These are phyloP conservation scores for Ceratitis capitata DNA, from an alignment of 1,140 invertebrate genomes.

Conservation along the genomic window DNA sequence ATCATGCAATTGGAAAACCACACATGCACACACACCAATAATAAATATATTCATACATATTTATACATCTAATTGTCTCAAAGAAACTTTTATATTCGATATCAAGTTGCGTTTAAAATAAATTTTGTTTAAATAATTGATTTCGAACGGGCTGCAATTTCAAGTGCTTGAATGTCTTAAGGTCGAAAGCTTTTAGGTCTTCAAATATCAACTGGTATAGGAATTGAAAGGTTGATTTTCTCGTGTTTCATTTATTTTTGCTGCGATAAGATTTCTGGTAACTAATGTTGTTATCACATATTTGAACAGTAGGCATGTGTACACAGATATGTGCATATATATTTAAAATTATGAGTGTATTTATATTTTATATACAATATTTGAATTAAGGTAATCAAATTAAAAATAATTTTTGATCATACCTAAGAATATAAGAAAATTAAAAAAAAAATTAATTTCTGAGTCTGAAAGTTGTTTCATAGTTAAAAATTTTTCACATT, in stretches of 20 bases:
- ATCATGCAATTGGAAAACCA: not conserved
- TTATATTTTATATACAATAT: no score
- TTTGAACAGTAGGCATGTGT: no score
- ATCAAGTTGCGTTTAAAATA: not conserved
- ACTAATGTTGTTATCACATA: not conserved
- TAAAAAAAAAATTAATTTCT: no score
- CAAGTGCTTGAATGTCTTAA: not conserved
- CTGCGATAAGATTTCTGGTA: not conserved
- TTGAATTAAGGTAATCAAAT: no score
- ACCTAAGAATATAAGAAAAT: no score
- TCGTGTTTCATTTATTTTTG: not conserved
- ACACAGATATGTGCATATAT: no score
- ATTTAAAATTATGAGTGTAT: no score
- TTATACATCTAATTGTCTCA: not conserved
- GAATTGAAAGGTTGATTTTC: not conserved
- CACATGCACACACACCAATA: not conserved
- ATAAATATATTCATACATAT: not conserved
- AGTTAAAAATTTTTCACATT: no score
- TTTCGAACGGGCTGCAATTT: not conserved
- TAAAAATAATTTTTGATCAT: no score
- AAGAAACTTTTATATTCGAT: not conserved
- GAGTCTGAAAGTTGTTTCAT: no score
- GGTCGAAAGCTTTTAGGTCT: not conserved
- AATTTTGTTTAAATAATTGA: not conserved
- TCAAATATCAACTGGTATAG: not conserved